Percentiles rank a stretch among this genome's conserved stretches.
Evolutionary conservation across 2,113 vertebrate species (phyloP).

Genomic region (Chloroceryle aenea): DNA sequence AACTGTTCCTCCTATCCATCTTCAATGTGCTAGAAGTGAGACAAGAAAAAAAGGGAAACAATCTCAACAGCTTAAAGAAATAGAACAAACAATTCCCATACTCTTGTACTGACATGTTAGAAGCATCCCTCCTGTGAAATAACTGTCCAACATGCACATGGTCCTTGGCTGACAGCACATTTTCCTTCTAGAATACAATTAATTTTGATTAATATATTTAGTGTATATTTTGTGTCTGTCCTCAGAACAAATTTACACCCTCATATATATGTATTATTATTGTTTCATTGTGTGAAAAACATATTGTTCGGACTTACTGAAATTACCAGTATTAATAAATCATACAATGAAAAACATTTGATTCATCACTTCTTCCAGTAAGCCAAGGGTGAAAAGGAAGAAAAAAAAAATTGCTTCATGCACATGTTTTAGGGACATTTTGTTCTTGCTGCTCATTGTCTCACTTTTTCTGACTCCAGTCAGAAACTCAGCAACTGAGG

Average conservation of each 20-base stretch:
- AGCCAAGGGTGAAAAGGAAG: not conserved
- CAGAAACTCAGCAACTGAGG: not conserved
- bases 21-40: not conserved
- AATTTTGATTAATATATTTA: not conserved
- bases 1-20: not conserved
- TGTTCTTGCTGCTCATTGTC: conserved; percentile 18
- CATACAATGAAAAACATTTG: not conserved
- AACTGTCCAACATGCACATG: not conserved
- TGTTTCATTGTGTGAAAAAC: not conserved
- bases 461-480: conserved; percentile 7
- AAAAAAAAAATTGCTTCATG: not conserved
- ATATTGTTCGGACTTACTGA: not conserved
- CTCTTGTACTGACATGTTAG: not conserved
- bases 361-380: not conserved
- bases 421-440: conserved; percentile 30
- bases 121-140: not conserved
- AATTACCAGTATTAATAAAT: not conserved
- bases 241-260: not conserved
- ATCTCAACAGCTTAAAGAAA: not conserved
- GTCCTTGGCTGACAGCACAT: not conserved
- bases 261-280: not conserved
- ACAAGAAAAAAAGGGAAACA: not conserved
- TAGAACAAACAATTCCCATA: not conserved
- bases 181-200: not conserved
- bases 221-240: not conserved